Evolutionary conservation across 1,140 invertebrate genomes (phyloP).

Genomic region (Bombus soroeensis): DNA sequence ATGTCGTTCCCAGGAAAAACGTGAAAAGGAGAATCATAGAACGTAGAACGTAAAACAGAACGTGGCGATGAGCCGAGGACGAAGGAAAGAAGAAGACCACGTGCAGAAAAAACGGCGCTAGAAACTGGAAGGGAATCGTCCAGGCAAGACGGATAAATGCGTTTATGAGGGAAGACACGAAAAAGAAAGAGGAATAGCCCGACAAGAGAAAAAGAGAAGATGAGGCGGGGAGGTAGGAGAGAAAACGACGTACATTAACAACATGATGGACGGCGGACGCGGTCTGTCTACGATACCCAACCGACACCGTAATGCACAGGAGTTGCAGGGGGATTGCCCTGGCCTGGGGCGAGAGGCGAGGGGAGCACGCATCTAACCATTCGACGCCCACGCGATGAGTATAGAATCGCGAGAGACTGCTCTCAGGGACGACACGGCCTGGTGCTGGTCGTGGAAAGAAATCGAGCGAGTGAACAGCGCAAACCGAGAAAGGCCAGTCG

Average conservation of each 20-base stretch:
- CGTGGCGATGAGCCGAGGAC: neutral
- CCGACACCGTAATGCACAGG: constrained; percentile 55
- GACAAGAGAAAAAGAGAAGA: constrained; percentile 18
- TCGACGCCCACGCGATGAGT: constrained; percentile 60
- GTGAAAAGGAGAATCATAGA: neutral
- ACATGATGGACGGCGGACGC: constrained; percentile 71
- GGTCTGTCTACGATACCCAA: constrained; percentile 64
- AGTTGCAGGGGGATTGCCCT: constrained; percentile 32
- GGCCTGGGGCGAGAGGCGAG: neutral
- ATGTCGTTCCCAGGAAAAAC: constrained; percentile 10
- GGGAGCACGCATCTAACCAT: constrained; percentile 45
- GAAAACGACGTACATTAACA: constrained; percentile 70
- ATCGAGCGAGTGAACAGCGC: neutral
- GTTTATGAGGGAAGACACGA: constrained; percentile 51
- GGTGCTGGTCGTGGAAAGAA: constrained; percentile 4
- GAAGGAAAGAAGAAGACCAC: neutral
- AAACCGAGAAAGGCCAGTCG: neutral
- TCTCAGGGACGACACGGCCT: constrained; percentile 33
- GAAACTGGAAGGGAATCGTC: constrained; percentile 23
- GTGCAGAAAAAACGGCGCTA: neutral
- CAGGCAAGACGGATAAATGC: constrained; percentile 57
- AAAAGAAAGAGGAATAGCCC: constrained; percentile 20
- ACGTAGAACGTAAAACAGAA: neutral
- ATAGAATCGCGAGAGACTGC: constrained; percentile 43
- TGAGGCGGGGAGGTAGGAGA: constrained; percentile 40